Evolutionary conservation across 1,140 invertebrate species (phyloP).

Genomic region (Sarcophaga peregrina): DNA sequence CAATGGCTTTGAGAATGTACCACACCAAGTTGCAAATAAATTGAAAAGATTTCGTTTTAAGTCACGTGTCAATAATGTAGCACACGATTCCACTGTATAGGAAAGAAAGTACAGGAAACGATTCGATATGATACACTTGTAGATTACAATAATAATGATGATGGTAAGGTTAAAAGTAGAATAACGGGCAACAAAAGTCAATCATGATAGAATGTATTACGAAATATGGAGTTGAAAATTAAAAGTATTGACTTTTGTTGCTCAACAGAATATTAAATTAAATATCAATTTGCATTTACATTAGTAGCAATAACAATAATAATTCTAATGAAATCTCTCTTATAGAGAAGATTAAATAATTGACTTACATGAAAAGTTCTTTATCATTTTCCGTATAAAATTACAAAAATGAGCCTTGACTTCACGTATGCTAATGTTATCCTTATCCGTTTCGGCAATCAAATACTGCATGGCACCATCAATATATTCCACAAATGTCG

Average conservation of each 20-base stretch:
- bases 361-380: constrained; percentile 86
- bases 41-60: constrained; percentile 88
- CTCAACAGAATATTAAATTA: not conserved
- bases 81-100: constrained; percentile 88
- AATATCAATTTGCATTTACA: constrained; percentile 12
- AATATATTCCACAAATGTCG: constrained; percentile 93
- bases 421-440: constrained; percentile 80
- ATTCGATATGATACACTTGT: not conserved
- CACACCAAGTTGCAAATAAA: constrained; percentile 94
- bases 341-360: constrained; percentile 70
- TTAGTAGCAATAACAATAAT: not conserved
- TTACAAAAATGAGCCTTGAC: constrained; percentile 95
- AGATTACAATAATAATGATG: not conserved
- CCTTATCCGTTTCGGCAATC: constrained; percentile 91
- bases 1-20: constrained; percentile 77
- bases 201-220: too few species aligned
- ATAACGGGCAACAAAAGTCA: too few species aligned
- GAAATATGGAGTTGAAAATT: too few species aligned
- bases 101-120: constrained; percentile 48
- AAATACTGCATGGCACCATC: constrained; percentile 92
- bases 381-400: constrained; percentile 93
- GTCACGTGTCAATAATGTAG: constrained; percentile 87
- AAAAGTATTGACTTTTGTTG: too few species aligned
- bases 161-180: too few species aligned
- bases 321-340: not conserved